Evolutionary conservation across 2,888 invertebrate genomes (phyloP).

Genomic region (Idaea aversata): DNA sequence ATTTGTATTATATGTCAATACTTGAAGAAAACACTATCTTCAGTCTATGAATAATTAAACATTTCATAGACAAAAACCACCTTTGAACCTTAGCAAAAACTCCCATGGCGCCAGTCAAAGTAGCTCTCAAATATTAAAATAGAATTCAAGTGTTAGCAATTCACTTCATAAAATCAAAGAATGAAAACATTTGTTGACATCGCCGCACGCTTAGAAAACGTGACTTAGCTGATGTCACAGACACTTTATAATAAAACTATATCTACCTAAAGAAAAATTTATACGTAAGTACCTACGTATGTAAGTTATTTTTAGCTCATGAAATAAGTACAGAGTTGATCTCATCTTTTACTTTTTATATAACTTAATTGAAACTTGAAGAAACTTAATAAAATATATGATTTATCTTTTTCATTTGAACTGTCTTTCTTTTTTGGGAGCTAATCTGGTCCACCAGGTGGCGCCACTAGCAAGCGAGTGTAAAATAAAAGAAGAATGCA

Average conservation of each 20-base stretch:
- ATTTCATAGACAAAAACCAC: background rate
- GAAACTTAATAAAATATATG: background rate
- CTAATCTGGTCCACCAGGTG: too few relatives aligned
- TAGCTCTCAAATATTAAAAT: background rate
- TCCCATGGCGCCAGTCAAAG: background rate
- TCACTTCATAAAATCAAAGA: background rate
- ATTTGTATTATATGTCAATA: too few relatives aligned
- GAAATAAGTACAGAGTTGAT: background rate
- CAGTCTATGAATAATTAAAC: too few relatives aligned
- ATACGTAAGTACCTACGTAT: background rate
- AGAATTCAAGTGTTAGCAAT: background rate
- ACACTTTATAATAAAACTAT: too few relatives aligned
- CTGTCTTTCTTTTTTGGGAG: too few relatives aligned
- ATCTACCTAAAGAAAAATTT: background rate
- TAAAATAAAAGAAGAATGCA: too few relatives aligned
- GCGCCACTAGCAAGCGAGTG: too few relatives aligned
- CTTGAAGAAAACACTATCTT: too few relatives aligned
- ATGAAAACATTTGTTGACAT: constrained; percentile 8
- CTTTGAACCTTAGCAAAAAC: background rate
- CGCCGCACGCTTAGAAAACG: constrained; percentile 6
- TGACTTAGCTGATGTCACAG: background rate
- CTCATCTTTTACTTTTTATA: background rate
- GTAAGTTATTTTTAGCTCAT: background rate
- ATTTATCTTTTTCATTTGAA: too few relatives aligned
- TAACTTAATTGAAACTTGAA: background rate